phyloP scores from a whole-genome alignment of 1,140 invertebrate genomes.

The Musca domestica region DNA sequence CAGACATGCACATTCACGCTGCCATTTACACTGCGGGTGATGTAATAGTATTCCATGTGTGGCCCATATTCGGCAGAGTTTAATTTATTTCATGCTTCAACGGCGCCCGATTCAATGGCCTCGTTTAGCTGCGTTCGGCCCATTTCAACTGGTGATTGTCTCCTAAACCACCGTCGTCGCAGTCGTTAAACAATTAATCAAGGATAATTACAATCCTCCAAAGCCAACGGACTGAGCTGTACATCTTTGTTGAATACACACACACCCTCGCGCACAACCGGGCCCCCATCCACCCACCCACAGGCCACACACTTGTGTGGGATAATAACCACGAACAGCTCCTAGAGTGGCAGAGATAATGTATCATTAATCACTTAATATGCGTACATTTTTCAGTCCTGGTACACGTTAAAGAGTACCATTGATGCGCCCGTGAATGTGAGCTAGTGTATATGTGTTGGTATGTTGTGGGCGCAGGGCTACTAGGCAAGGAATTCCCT shows the following conservation, averaged over 20 bases:
- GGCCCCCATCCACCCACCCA: not conserved
- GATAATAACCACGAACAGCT: conserved; percentile 9
- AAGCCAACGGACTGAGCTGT: not conserved
- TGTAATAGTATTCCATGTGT: not conserved
- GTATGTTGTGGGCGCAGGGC: too few relatives aligned
- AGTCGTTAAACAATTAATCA: conserved; percentile 27
- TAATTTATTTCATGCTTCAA: conserved; percentile 11
- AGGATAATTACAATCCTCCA: conserved; percentile 24
- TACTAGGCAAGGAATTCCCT: too few relatives aligned
- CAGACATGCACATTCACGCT: not conserved
- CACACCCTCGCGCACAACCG: not conserved
- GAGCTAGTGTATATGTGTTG: too few relatives aligned
- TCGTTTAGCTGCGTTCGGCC: too few relatives aligned
- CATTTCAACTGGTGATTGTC: not conserved
- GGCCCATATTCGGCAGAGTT: not conserved
- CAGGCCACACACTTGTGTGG: not conserved
- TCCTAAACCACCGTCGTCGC: conserved; percentile 5
- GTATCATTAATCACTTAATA: conserved; percentile 26
- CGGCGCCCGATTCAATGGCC: too few relatives aligned
- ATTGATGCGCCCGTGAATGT: too few relatives aligned
- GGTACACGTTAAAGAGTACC: not conserved
- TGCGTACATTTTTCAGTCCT: conserved; percentile 14
- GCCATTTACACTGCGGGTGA: not conserved
- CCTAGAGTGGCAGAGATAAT: conserved; percentile 15
- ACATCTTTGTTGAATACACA: not conserved